phyloP scores from a whole-genome alignment of 2,888 invertebrate genomes.

The Drosophila tripunctata region DNA sequence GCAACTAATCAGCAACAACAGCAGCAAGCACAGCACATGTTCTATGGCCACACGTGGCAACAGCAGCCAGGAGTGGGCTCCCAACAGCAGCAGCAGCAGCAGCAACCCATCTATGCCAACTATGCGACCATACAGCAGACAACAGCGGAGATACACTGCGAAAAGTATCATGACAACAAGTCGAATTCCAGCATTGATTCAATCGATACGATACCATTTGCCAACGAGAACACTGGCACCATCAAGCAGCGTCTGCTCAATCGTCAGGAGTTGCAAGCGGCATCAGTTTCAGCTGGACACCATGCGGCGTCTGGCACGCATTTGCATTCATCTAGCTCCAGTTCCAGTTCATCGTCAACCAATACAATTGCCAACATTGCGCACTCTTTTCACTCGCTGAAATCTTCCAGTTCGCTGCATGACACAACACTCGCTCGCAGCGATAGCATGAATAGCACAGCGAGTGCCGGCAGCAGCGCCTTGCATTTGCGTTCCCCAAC shows the following conservation, averaged over 20 bases:
- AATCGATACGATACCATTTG: constrained; percentile 96
- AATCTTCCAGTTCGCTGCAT: constrained; percentile 85
- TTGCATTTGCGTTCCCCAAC: constrained; percentile 82
- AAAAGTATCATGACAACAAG: constrained; percentile 85
- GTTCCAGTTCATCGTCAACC: constrained; percentile 84
- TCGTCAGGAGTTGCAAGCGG: constrained; percentile 85
- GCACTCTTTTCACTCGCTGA: constrained; percentile 84
- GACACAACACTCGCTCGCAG: constrained; percentile 84
- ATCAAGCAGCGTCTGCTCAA: constrained; percentile 92
- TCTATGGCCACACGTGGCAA: constrained; percentile 67
- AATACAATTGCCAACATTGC: constrained; percentile 84
- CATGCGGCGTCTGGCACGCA: constrained; percentile 83
- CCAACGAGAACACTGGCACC: constrained; percentile 99
- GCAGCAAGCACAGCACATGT: constrained; percentile 49
- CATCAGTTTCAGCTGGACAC: constrained; percentile 63
- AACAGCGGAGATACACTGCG: constrained; percentile 86
- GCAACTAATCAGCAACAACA: constrained; percentile 22
- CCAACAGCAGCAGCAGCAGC: constrained; percentile 62
- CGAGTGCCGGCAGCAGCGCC: constrained; percentile 82
- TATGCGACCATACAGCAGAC: constrained; percentile 86
- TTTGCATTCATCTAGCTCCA: constrained; percentile 84
- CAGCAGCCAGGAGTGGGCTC: constrained; percentile 28
- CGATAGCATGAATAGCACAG: constrained; percentile 85
- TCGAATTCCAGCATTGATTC: constrained; percentile 98
- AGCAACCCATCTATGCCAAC: constrained; percentile 84